Evolutionary conservation across 2,797 vertebrate species (phyloP).

Genomic region (Xerus rutilus): DNA sequence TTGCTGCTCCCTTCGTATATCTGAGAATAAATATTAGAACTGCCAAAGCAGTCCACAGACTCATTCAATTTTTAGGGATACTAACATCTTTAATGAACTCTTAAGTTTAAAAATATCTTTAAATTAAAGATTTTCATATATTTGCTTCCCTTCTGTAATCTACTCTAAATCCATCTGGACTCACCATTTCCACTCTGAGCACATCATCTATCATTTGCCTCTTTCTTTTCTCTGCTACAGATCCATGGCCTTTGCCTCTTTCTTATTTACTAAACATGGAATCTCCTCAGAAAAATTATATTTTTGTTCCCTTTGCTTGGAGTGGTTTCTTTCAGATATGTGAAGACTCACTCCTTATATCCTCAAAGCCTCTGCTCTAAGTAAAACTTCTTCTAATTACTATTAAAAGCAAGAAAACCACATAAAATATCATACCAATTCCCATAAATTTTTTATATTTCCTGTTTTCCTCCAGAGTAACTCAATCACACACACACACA

Average conservation of each 20-base stretch:
- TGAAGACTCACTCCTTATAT: not conserved
- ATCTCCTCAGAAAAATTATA: not conserved
- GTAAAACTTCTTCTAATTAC: not conserved
- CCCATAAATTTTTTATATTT: not conserved
- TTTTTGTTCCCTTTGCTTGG: not conserved
- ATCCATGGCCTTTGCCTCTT: not conserved
- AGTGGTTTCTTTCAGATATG: not conserved
- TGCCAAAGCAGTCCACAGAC: too few relatives aligned
- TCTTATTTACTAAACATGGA: not conserved
- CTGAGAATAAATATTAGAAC: not conserved
- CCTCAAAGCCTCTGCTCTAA: not conserved
- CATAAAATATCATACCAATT: not conserved
- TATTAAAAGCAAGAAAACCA: not conserved
- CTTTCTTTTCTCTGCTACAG: not conserved
- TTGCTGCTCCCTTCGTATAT: too few relatives aligned
- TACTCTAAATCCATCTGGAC: not conserved
- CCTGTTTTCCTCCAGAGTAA: not conserved
- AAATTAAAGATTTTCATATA: not conserved
- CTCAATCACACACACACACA: not conserved
- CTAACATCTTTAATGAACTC: not conserved
- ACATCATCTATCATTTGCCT: rapidly evolving
- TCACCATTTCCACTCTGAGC: not conserved
- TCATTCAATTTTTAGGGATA: not conserved
- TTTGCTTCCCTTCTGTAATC: not conserved
- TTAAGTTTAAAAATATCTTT: not conserved